Base-by-base conservation (phyloP, 2,113 vertebrate species). In the Caranx ignobilis region DNA sequence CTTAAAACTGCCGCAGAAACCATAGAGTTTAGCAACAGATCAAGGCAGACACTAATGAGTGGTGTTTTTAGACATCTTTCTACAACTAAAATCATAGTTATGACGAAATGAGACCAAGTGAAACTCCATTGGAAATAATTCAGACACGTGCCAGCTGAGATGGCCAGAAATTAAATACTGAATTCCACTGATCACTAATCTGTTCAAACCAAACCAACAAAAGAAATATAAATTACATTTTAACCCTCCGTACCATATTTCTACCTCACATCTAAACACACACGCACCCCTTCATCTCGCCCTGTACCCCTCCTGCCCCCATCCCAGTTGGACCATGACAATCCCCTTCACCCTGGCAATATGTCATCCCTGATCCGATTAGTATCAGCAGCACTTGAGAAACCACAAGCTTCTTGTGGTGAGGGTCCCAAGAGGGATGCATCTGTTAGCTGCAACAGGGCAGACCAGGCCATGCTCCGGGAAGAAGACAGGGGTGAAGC, bases 321-420 rank as follows among this genome's bases (percentile, higher is more conserved):
- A 67, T 60, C 80, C 83, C 69, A 78, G 86, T 89, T 93, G 94
- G 93, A 94, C 95, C 92, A 93, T 90, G 94, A 94, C 95, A 96
- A 96, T 95, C 95, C 94, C 94, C 95, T 94, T 96, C 94, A 95
- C 95, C 94, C 84, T 56, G 87, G 94, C 94, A 95, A 81, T 95
- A 97, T 96, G 95, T 96, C 96, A 95, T 93, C 90, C 68, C 84
- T 94, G 96, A 97, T 96, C 95, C 82, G 94, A 97, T 97, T 97
- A 98, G 96, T 95, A 95, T 97, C 96, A 96, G 95, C 95, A 96
- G 95, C 94, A 95, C 94, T 95, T 93, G 89, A 93, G 91, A 96
- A 96, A 93, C 92, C 82, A 9, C 92, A 84, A 88, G 91, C 81
- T 52, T 60, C 89, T 87, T 84, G 83, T 86, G 87, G 78, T 47